phyloP scores from a whole-genome alignment of 2,797 vertebrate genomes.

The Xenentodon cancila region DNA sequence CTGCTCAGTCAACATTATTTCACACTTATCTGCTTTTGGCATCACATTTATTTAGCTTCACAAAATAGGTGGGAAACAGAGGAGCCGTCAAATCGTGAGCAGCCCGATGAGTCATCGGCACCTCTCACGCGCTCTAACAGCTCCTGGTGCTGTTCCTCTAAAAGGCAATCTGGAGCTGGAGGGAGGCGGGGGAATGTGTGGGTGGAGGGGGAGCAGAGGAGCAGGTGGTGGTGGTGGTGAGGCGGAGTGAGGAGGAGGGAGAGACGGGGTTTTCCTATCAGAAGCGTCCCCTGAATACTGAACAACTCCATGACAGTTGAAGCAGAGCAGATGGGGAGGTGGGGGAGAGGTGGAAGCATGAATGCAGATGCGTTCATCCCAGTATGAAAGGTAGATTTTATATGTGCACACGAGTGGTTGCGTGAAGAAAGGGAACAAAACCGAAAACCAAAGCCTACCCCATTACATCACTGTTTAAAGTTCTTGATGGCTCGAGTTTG shows the following conservation, averaged over 20 bases:
- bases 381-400: constrained; percentile 34
- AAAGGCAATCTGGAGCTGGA: constrained; percentile 56
- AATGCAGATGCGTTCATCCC: constrained; percentile 52
- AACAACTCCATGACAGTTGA: constrained; percentile 31
- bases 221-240: constrained; percentile 36
- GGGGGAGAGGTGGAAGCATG: constrained; percentile 18
- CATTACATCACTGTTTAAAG: constrained; percentile 9
- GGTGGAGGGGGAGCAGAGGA: constrained; percentile 48
- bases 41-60: constrained; percentile 46
- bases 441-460: constrained; percentile 13
- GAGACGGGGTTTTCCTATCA: constrained; percentile 57
- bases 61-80: constrained; percentile 69
- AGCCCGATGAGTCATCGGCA: constrained; percentile 76
- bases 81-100: constrained; percentile 59
- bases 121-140: constrained; percentile 63
- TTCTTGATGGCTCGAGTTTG: constrained; percentile 18
- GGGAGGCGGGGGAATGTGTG: constrained; percentile 45
- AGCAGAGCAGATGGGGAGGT: constrained; percentile 28
- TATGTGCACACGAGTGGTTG: constrained; percentile 43
- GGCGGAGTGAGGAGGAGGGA: constrained; percentile 9
- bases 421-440: constrained; percentile 19
- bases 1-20: constrained; percentile 47
- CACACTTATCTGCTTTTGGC: constrained; percentile 56
- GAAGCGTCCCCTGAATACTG: constrained; percentile 55
- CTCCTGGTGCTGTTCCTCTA: constrained; percentile 59